Percentiles rank a stretch among this genome's conserved stretches.
Evolutionary conservation across 1,140 invertebrate species (phyloP).

Genomic region (Pomacea maculata): DNA sequence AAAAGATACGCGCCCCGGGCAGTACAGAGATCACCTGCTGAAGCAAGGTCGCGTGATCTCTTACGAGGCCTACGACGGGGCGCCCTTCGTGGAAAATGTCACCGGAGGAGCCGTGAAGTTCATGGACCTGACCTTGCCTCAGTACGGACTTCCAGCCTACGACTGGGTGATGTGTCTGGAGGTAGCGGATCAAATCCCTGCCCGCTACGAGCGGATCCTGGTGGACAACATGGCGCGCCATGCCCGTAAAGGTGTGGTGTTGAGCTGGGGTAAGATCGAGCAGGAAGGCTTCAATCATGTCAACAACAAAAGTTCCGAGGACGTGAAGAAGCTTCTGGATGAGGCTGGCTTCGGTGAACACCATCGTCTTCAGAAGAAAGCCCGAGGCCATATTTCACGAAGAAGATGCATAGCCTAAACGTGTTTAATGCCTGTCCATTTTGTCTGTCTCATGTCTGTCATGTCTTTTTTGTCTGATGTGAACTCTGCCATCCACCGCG

Average conservation of each 20-base stretch:
- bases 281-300: constrained; percentile 32
- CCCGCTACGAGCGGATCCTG: constrained; percentile 26
- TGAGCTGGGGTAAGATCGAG: constrained; percentile 35
- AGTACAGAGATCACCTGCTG: not conserved
- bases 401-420: not conserved
- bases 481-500: too few species aligned
- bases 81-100: constrained; percentile 29
- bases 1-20: too few species aligned
- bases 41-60: not conserved
- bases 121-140: constrained; percentile 33
- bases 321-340: constrained; percentile 23
- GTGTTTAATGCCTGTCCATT: too few species aligned
- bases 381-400: not conserved
- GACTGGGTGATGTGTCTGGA: constrained; percentile 40
- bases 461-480: too few species aligned
- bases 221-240: constrained; percentile 38
- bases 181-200: constrained; percentile 40
- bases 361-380: constrained; percentile 31
- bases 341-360: constrained; percentile 27
- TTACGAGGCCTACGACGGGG: constrained; percentile 30
- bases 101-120: constrained; percentile 22
- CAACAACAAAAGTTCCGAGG: constrained; percentile 23
- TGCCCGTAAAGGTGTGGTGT: constrained; percentile 29
- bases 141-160: constrained; percentile 33
- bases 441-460: too few species aligned